Percentiles rank a stretch among this genome's conserved stretches.
phyloP scores from a whole-genome alignment of 2,113 vertebrate species.

The Ceuthmochares aereus region DNA sequence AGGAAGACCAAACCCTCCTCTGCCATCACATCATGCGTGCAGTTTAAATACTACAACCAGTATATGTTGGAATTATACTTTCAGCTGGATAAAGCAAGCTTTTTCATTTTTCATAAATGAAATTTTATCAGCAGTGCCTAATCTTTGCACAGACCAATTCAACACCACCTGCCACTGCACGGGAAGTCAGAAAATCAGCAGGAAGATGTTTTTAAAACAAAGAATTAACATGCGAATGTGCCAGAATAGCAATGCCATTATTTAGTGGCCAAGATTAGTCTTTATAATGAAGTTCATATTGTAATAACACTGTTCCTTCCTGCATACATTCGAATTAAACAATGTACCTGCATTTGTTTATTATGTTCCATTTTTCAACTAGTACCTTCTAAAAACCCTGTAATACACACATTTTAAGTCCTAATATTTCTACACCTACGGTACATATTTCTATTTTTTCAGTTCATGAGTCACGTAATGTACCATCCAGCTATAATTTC shows the following conservation, averaged over 20 bases:
- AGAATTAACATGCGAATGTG: background rate
- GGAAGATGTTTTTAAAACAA: background rate
- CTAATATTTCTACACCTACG: background rate
- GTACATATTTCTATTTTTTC: slow-evolving; percentile 10
- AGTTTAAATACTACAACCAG: background rate
- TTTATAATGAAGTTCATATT: background rate
- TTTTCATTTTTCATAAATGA: background rate
- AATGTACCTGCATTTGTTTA: background rate
- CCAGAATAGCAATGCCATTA: background rate
- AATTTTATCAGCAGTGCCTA: background rate
- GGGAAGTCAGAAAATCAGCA: background rate
- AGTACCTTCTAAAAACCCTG: background rate
- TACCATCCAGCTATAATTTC: slow-evolving; percentile 27
- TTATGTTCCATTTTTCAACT: background rate
- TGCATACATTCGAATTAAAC: background rate
- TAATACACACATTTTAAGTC: background rate
- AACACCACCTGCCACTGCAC: background rate
- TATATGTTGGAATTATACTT: background rate
- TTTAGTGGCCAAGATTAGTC: background rate
- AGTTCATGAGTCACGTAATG: slow-evolving; percentile 9
- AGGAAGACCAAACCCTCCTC: background rate
- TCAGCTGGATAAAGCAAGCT: background rate
- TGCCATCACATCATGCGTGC: background rate
- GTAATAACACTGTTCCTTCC: background rate
- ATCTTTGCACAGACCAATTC: background rate